phyloP scores from a whole-genome alignment of 2,797 vertebrate species.

The Manis crassicaudata region DNA sequence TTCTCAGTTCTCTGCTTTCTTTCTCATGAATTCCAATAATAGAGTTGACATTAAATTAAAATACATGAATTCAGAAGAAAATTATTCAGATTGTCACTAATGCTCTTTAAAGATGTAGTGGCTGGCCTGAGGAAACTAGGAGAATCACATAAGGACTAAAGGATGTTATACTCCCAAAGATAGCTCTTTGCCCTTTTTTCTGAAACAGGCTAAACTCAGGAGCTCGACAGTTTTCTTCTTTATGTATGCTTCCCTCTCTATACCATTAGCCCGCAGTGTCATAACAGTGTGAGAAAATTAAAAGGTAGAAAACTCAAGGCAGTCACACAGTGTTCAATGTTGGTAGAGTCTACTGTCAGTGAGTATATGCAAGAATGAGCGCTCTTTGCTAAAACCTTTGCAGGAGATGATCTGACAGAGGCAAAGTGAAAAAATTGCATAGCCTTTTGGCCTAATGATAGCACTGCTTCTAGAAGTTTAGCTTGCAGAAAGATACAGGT shows the following conservation, averaged over 20 bases:
- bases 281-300: background rate
- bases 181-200: background rate
- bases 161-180: background rate
- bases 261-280: background rate
- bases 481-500: background rate
- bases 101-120: background rate
- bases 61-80: constrained; percentile 23
- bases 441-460: background rate
- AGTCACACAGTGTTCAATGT: background rate
- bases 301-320: background rate
- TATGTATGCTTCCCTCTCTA: accelerated
- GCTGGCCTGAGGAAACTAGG: background rate
- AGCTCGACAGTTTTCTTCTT: background rate
- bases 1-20: constrained; percentile 48
- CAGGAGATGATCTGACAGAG: background rate
- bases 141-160: background rate
- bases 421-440: background rate
- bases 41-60: constrained; percentile 48
- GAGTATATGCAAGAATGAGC: background rate
- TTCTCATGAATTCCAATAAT: constrained; percentile 41
- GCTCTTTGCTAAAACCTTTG: background rate
- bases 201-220: background rate
- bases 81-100: background rate
- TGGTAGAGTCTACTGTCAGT: background rate
- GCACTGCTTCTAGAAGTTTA: background rate